Evolutionary conservation across 30 jellyfish, hydroid and myxozoan genomes (phyloP), one percentile per base, ranked within the genome.

Genomic region (Phacellophora camtschatica): DNA sequence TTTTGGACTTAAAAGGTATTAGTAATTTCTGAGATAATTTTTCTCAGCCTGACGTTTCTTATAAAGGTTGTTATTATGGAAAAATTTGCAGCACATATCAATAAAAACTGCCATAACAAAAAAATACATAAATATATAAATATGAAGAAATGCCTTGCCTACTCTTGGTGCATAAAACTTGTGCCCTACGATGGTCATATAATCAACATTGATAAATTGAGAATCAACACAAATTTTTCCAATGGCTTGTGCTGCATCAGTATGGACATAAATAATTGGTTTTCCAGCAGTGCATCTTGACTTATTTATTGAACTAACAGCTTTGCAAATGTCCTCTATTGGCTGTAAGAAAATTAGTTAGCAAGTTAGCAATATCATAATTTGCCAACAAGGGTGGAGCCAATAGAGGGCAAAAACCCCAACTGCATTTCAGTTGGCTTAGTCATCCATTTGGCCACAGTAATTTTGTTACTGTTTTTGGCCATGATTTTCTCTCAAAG

Each of bases 171-270:
- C 98, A 79, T 92, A 92, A 54, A 92, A 92, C 63, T 92, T 92
- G 75, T 92, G 98, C 11, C 98, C 98, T 51, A 92, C 98, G 16
- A 92, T 82, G n/a, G 98, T 92, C 63, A 92, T 41, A 61, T 85
- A 92, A 69, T 92, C 98, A 58, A 92, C 98, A 63, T 83, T 93
- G 25, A 92, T 81, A 5, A 19, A 63, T 15, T 79, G 25, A 10
- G 76, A 93, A 79, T 92, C 86, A 32, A 92, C 98, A 0, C 55
- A 53, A 35, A 92, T 72, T 62, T 92, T 92, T 31, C 98, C 98
- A 39, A 92, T 85, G 0, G 98, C 95, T 63, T 92, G 98, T 1
- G 98, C 98, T 5, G 98, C 98, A 64, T 92, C 98, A n/a, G 98
- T 92, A 68, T 92, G 98, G 28, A 85, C 56, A 24, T 36, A 66